A percentile compares a stretch with the other conserved stretches of the same genome.
Evolutionary conservation across 2,113 vertebrate species (phyloP).

Genomic region (Gallinago undulata): DNA sequence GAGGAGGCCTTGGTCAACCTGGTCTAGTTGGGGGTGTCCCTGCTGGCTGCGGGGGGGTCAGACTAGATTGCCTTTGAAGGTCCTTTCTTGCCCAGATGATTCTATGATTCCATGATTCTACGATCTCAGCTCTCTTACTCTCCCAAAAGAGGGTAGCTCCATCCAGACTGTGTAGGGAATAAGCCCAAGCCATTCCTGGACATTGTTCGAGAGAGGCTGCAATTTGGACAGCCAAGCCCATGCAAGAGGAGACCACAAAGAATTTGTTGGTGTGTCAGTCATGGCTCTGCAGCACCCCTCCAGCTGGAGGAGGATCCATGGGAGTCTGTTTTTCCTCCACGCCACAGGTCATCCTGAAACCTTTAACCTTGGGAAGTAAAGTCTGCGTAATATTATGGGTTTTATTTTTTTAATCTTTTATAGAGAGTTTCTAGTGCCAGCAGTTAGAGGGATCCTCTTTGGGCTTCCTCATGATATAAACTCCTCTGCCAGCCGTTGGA

Average conservation of each 20-base stretch:
- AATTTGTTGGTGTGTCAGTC: background rate
- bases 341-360: background rate
- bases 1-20: no score
- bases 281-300: background rate
- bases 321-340: background rate
- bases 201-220: background rate
- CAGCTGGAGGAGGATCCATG: background rate
- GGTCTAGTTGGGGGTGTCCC: no score
- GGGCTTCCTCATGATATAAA: background rate
- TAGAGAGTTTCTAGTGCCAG: background rate
- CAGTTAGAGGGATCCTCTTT: background rate
- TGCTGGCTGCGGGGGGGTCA: no score
- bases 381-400: background rate
- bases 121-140: background rate
- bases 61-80: no score
- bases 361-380: background rate
- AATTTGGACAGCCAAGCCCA: background rate
- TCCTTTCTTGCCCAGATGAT: no score
- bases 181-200: background rate
- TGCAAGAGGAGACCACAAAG: background rate
- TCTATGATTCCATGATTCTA: no score
- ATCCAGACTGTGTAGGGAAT: background rate
- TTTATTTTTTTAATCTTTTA: background rate
- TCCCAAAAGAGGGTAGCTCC: background rate
- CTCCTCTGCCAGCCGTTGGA: background rate